Conservation (phyloP, 2,888 invertebrate species). For the Plagodis dolabraria region DNA sequence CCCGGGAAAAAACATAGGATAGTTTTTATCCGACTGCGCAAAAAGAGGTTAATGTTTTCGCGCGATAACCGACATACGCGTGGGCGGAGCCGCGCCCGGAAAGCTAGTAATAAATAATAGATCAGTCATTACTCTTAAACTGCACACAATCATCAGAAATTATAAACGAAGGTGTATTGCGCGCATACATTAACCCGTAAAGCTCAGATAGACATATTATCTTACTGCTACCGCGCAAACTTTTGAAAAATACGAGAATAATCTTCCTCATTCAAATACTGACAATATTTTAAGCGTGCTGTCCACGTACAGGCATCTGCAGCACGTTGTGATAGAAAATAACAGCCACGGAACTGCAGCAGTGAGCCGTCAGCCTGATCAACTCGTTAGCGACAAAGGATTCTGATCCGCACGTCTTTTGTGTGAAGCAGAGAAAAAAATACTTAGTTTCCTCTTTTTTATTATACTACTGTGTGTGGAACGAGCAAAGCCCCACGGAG, state of each 20-base stretch:
- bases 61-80: no score
- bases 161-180: no score
- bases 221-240: not conserved
- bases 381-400: slow-evolving; percentile 67
- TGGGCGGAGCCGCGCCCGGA: no score
- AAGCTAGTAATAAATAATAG: no score
- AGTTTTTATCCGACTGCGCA: no score
- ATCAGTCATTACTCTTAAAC: no score
- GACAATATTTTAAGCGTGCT: slow-evolving; percentile 21
- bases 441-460: slow-evolving; percentile 39
- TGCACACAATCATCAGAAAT: no score
- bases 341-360: slow-evolving; percentile 27
- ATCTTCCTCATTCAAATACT: not conserved
- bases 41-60: no score
- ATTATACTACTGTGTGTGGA: slow-evolving; percentile 33
- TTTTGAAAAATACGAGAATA: not conserved
- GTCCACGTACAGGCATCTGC: slow-evolving; percentile 32
- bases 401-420: slow-evolving; percentile 56
- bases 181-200: no score
- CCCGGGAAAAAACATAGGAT: no score
- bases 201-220: no score
- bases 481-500: slow-evolving; percentile 34
- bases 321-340: slow-evolving; percentile 41
- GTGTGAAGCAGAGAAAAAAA: slow-evolving; percentile 57
- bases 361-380: slow-evolving; percentile 47